Conservation (phyloP, 2,888 invertebrate genomes). For the Caenorhabditis auriculariae region DNA sequence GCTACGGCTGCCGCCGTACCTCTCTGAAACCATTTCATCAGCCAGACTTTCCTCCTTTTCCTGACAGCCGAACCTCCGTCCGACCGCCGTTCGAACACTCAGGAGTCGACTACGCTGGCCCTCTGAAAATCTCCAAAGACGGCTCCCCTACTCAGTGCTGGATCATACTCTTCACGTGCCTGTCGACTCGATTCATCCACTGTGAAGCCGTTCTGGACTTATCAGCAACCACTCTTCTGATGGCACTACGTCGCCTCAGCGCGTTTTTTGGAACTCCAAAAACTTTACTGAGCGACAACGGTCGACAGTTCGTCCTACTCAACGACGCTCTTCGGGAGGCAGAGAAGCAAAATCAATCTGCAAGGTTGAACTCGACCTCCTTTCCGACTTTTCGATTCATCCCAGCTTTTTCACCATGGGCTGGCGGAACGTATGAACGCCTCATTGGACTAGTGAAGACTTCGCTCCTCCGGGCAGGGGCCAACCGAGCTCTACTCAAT, state of each 20-base stretch:
- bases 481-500: not conserved
- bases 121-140: constrained; percentile 32
- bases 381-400: constrained; percentile 6
- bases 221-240: not conserved
- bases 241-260: constrained; percentile 1
- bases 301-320: constrained; percentile 1
- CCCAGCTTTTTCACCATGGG: constrained; percentile 59
- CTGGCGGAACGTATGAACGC: constrained; percentile 66
- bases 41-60: constrained; percentile 61
- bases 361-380: not conserved
- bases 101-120: constrained; percentile 62
- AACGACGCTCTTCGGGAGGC: not conserved
- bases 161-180: constrained; percentile 8
- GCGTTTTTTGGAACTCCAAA: constrained; percentile 4
- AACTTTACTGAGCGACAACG: constrained; percentile 7
- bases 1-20: constrained; percentile 50
- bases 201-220: not conserved
- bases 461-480: constrained; percentile 1
- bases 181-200: constrained; percentile 4
- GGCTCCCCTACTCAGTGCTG: constrained; percentile 1
- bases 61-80: constrained; percentile 46
- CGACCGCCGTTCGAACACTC: constrained; percentile 47
- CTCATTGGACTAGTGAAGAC: constrained; percentile 54
- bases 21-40: constrained; percentile 37
- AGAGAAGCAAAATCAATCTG: not conserved